Evolutionary conservation across 2,888 invertebrate genomes (phyloP), one percentile per base, ranked within the genome.

Genomic region (Polyommatus icarus): DNA sequence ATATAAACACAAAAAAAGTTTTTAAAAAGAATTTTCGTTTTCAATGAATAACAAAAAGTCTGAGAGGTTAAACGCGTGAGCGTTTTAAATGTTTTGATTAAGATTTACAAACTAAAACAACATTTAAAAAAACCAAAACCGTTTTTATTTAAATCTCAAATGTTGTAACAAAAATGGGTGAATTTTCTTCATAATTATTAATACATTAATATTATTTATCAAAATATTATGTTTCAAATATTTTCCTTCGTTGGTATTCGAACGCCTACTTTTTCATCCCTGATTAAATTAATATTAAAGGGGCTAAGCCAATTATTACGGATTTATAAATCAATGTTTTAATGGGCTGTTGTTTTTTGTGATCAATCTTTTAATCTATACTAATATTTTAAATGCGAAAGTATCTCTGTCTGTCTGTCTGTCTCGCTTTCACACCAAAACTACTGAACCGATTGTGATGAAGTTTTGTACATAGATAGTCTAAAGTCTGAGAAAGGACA

Each of bases 221-320:
- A 20, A 73, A n/a, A n/a, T n/a, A 50, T 73, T 73, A 10, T 50
- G 73, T 73, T 73, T 73, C 24, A 50, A 46, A 50, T 40, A 46
- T 46, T 73, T 73, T 20, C 24, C 20, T 73, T 73, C 46, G 46
- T 73, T n/a, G 15, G 10, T 46, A 40, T 1, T 24, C 10, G 8
- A n/a, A 71, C 10, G 36, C 15, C 3, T n/a, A 36, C n/a, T 40
- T 71, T 71, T 71, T 71, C 40, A 71, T 71, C 40, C 36, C n/a
- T 36, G n/a, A 71, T 71, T n/a, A 71, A 40, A 59, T 67, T 61
- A 36, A 36, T 61, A 67, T 71, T 46, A 76, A 20, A 67, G 67
- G 15, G n/a, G 24, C 24, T 67, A 20, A 76, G 61, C 61, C 18
- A 67, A 67, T 46, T 29, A 67, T 29, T 15, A 29, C 29, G 29